phyloP scores from a whole-genome alignment of 2,113 vertebrate genomes.

The Catagonus wagneri region DNA sequence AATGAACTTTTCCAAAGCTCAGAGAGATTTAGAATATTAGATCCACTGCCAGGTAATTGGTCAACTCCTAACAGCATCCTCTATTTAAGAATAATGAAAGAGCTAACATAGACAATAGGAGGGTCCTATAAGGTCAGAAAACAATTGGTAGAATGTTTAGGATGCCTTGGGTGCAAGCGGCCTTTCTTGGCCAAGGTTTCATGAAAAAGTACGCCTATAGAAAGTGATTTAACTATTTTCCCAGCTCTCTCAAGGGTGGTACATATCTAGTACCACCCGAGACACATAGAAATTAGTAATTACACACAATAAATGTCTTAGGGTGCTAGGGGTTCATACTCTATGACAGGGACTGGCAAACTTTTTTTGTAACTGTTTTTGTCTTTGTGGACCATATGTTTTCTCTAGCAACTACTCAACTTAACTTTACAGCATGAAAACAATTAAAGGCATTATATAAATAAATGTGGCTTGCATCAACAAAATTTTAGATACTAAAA shows the following conservation, averaged over 20 bases:
- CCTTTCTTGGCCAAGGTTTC: conserved; percentile 23
- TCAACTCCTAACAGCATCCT: neutral
- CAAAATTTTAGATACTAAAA: neutral
- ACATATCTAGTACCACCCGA: neutral
- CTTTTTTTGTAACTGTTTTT: neutral
- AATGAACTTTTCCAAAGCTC: neutral
- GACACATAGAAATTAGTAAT: neutral
- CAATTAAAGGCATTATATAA: neutral
- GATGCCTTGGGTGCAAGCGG: neutral
- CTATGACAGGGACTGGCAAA: neutral
- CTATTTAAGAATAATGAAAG: neutral
- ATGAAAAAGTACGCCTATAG: neutral
- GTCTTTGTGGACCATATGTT: no score
- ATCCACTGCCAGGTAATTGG: neutral
- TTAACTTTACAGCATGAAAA: neutral
- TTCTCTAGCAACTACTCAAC: neutral
- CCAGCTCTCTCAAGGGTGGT: neutral
- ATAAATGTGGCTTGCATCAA: neutral
- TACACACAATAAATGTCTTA: neutral
- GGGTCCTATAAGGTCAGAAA: neutral
- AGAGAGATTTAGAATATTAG: neutral
- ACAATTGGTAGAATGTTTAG: neutral
- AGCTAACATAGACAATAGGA: neutral
- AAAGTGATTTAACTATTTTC: neutral
- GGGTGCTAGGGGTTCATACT: neutral